Base-by-base conservation (phyloP, 23 tunicate genomes). In the Styela clava region DNA sequence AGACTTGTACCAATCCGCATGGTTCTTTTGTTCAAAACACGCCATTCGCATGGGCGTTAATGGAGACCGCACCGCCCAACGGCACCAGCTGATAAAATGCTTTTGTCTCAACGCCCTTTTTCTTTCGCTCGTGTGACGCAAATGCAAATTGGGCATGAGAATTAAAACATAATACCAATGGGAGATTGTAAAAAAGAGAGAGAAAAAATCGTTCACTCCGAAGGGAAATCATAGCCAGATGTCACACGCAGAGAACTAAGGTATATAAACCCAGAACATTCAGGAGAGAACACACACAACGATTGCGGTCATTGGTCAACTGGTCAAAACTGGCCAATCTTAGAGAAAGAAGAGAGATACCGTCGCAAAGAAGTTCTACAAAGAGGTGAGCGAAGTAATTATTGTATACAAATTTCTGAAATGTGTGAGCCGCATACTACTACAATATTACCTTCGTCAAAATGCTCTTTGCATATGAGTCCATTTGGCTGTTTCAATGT, bases 51-150 rank as follows among this genome's bases (percentile, higher is more conserved):
- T 5, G 56, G 56, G 9, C 56, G 12, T 12, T 44, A 12, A 7
- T 7, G 12, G 56, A 12, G 56, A 71, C 29, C 77, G 31, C 77
- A 71, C 16, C 35, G 37, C 35, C 24, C 32, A 16, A 16, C 35
- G 29, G 34, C 77, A 34, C 77, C 77, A 71, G 77, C 77, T 71
- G 77, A 71, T 71, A 71, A 34, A 29, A 5, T 71, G 35, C 77
- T 71, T 5, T 71, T 71, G 77, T 71, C 29, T 71, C 29, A 71
- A 16, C 29, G 70, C 5, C 35, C 24, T 34, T 21, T 34, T 34
- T 34, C 34, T 71, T 29, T 71, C 29, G 18, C 77, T 32, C 77
- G 27, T 21, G 35, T 71, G 77, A 71, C 77, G 77, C 35, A 44
- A 7, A 71, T 71, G 77, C 77, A 71, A 71, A 28, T 71, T 71